Evolutionary conservation across 1,140 invertebrate species (phyloP).

Genomic region (Eciton burchellii): DNA sequence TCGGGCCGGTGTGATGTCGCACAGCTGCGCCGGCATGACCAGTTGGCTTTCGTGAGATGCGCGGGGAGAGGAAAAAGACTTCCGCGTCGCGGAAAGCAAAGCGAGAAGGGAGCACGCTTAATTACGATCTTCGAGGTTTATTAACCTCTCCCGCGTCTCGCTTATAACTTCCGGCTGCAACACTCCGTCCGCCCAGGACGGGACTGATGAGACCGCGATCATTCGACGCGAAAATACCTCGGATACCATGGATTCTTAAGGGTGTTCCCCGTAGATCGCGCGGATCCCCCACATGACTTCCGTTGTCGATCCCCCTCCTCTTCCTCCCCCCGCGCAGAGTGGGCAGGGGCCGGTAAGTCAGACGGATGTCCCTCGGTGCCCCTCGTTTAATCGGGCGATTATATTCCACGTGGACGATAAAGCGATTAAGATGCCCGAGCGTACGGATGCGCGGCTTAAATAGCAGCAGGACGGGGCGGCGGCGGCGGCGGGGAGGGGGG

Average conservation of each 20-base stretch:
- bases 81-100: no score
- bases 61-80: no score
- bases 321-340: conserved; percentile 45
- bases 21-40: no score
- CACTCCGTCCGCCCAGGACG: conserved; percentile 51
- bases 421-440: conserved; percentile 73
- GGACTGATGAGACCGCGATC: conserved; percentile 65
- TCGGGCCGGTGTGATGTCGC: no score
- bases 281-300: conserved; percentile 53
- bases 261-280: conserved; percentile 62
- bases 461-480: conserved; percentile 41
- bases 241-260: conserved; percentile 69
- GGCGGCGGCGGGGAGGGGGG: not conserved
- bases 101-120: no score
- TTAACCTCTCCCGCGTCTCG: not conserved
- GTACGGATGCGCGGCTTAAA: conserved; percentile 66
- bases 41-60: no score
- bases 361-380: conserved; percentile 21
- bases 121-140: not conserved
- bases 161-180: not conserved
- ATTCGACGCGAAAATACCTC: conserved; percentile 69
- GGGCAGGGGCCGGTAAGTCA: conserved; percentile 42
- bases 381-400: conserved; percentile 62
- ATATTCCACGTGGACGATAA: conserved; percentile 71
- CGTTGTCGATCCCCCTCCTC: conserved; percentile 70